Conservation (phyloP, 2,797 vertebrate species). For the Pantherophis vulpinus region DNA sequence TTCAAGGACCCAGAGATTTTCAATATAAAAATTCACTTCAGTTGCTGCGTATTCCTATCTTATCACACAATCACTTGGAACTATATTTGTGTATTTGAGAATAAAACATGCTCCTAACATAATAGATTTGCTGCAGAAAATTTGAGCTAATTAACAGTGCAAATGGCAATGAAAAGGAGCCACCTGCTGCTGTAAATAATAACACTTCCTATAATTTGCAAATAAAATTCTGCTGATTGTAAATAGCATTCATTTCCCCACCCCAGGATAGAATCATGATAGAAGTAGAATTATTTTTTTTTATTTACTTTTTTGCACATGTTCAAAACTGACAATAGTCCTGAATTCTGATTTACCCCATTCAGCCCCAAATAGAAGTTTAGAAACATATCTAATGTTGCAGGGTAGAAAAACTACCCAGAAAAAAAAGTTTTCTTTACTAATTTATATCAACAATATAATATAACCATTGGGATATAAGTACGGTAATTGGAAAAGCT, state of each 20-base stretch:
- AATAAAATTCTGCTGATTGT: slow-evolving; percentile 70
- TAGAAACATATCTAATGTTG: slow-evolving; percentile 68
- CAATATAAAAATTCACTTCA: not conserved
- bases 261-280: slow-evolving; percentile 60
- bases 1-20: not conserved
- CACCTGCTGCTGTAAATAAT: slow-evolving; percentile 64
- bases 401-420: slow-evolving; percentile 60
- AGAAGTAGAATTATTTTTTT: slow-evolving; percentile 45
- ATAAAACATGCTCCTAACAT: not conserved
- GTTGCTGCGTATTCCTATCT: not conserved
- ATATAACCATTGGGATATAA: slow-evolving; percentile 53
- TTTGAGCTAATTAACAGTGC: slow-evolving; percentile 51
- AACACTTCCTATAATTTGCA: slow-evolving; percentile 67
- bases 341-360: slow-evolving; percentile 64
- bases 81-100: not conserved
- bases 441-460: slow-evolving; percentile 76
- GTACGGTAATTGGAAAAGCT: slow-evolving; percentile 62
- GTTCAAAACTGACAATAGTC: slow-evolving; percentile 51
- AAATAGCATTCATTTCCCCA: slow-evolving; percentile 48
- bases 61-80: not conserved
- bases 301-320: slow-evolving; percentile 59
- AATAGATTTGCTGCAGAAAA: slow-evolving; percentile 29
- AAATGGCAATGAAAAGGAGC: slow-evolving; percentile 61
- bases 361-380: slow-evolving; percentile 68
- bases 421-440: slow-evolving; percentile 69